A percentile compares a stretch with the other conserved stretches of the same genome.
These are phyloP conservation scores for Martes martes DNA, from an alignment of 2,113 vertebrate species.

Conservation along the genomic window DNA sequence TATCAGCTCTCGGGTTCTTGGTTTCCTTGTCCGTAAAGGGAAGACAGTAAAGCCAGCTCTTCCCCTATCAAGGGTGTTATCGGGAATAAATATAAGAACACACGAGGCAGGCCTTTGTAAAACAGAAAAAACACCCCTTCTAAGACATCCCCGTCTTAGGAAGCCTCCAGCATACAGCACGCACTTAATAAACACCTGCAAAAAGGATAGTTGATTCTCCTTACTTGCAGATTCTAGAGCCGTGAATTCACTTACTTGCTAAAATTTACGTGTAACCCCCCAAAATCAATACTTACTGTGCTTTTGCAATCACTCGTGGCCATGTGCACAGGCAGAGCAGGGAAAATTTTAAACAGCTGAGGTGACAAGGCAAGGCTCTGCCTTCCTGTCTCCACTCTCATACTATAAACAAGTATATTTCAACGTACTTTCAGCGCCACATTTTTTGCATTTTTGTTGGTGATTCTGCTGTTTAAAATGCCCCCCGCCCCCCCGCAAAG, in stretches of 20 bases:
- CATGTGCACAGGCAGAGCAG: rapidly evolving
- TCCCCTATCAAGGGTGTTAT: too few relatives aligned
- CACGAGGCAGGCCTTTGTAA: not conserved
- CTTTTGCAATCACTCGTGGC: not conserved
- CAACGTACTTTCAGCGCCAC: not conserved
- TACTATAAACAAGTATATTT: not conserved
- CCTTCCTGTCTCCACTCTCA: too few relatives aligned
- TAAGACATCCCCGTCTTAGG: not conserved
- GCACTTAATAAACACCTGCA: not conserved
- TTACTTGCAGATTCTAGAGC: not conserved
- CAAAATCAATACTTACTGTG: not conserved
- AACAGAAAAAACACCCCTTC: not conserved
- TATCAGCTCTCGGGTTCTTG: not conserved
- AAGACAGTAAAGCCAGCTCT: not conserved
- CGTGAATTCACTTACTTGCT: not conserved
- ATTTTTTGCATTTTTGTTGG: not conserved
- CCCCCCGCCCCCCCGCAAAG: not conserved
- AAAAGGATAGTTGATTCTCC: not conserved
- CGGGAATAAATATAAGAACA: not conserved
- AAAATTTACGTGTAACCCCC: not conserved
- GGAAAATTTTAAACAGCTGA: too few relatives aligned
- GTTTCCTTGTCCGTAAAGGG: not conserved
- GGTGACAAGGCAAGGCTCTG: not conserved
- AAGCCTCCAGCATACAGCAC: not conserved
- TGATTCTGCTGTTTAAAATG: not conserved